Conservation (phyloP, 1,140 invertebrate genomes). For the Episyrphus balteatus region DNA sequence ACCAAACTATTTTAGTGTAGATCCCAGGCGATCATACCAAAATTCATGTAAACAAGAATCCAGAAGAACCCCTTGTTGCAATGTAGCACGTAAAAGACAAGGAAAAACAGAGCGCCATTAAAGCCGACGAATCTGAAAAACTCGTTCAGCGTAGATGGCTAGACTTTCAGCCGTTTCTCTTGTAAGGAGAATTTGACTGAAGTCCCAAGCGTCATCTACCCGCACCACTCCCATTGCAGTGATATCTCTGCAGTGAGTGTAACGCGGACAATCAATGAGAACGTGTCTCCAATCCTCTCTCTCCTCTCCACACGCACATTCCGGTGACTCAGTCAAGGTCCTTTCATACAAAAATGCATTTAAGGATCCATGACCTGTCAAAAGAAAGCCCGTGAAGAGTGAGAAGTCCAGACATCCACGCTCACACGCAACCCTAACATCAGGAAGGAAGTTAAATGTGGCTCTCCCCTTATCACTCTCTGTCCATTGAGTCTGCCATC, state of each 20-base stretch:
- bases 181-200: no score
- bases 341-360: conserved; percentile 9
- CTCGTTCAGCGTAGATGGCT: no score
- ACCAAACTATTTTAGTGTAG: no score
- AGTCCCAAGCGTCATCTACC: no score
- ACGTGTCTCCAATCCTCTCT: conserved; percentile 6
- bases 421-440: conserved; percentile 1
- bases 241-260: background rate
- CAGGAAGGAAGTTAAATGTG: conserved; percentile 2
- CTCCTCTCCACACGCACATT: conserved; percentile 1
- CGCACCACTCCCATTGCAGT: background rate
- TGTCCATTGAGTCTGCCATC: conserved; percentile 5
- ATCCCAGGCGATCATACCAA: no score
- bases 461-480: conserved; percentile 1
- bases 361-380: conserved; percentile 11
- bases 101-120: no score
- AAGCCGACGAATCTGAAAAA: no score
- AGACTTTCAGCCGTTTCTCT: no score
- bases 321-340: background rate
- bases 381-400: conserved; percentile 4
- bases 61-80: no score
- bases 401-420: conserved; percentile 3
- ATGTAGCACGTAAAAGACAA: no score
- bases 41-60: no score
- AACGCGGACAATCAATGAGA: no score